A percentile compares a stretch with the other conserved stretches of the same genome.
Evolutionary conservation across 2,888 invertebrate species (phyloP).

Genomic region (Eupithecia subfuscata): DNA sequence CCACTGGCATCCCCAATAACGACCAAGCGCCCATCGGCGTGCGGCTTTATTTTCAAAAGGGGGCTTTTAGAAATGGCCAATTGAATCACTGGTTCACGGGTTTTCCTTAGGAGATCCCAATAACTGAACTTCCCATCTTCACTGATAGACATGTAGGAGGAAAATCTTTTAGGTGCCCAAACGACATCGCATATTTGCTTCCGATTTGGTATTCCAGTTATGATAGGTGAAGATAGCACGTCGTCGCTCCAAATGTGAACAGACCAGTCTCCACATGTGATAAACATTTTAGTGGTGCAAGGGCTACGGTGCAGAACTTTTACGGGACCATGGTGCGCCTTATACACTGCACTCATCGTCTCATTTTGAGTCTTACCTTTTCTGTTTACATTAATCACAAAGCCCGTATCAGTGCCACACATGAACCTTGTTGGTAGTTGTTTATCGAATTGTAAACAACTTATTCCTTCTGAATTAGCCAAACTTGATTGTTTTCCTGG

Average conservation of each 20-base stretch:
- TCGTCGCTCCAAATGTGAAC: slow-evolving; percentile 88
- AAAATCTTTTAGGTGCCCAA: slow-evolving; percentile 69
- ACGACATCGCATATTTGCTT: slow-evolving; percentile 59
- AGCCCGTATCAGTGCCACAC: slow-evolving; percentile 67
- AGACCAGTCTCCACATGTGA: slow-evolving; percentile 87
- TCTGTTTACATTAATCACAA: slow-evolving; percentile 85
- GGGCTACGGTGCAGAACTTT: slow-evolving; percentile 86
- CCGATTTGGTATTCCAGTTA: slow-evolving; percentile 55
- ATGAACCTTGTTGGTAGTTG: slow-evolving; percentile 85
- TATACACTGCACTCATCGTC: slow-evolving; percentile 82
- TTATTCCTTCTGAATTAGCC: slow-evolving; percentile 83
- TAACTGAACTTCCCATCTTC: slow-evolving; percentile 88
- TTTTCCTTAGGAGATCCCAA: slow-evolving; percentile 91
- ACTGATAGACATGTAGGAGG: slow-evolving; percentile 62
- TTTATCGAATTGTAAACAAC: slow-evolving; percentile 86
- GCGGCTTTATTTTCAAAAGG: slow-evolving; percentile 85
- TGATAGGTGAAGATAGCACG: slow-evolving; percentile 70
- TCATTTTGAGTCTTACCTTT: slow-evolving; percentile 86
- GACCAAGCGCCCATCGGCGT: slow-evolving; percentile 84
- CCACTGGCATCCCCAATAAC: slow-evolving; percentile 88
- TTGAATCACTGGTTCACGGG: slow-evolving; percentile 86
- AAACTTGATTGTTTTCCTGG: slow-evolving; percentile 76
- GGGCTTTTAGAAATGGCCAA: slow-evolving; percentile 82
- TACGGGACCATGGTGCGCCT: slow-evolving; percentile 84
- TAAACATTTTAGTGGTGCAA: slow-evolving; percentile 86